Conservation (phyloP, 2,888 invertebrate genomes). For the Piscicola geometra region DNA sequence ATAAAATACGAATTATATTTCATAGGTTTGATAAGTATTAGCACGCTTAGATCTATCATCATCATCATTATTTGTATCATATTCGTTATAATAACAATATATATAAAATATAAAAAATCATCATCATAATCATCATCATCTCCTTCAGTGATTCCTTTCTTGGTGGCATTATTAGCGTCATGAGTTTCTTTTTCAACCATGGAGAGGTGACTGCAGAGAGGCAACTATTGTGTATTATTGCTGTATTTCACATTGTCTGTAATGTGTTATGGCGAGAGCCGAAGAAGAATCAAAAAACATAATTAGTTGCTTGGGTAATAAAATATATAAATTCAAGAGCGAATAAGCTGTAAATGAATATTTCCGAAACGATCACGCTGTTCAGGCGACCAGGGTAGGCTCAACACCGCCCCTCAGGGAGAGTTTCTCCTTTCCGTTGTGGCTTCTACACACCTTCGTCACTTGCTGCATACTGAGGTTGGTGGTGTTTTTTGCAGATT, state of each 20-base stretch:
- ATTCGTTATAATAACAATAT: background rate
- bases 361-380: background rate
- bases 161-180: constrained; percentile 69
- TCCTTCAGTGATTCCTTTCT: constrained; percentile 64
- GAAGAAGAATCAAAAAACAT: no score
- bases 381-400: constrained; percentile 67
- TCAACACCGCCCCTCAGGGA: constrained; percentile 81
- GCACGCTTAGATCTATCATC: no score
- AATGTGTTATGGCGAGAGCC: no score
- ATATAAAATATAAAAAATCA: background rate
- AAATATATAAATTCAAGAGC: no score
- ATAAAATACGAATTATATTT: no score
- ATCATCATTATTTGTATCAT: background rate
- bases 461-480: constrained; percentile 16
- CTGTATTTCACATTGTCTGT: no score
- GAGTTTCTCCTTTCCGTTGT: constrained; percentile 75
- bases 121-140: background rate
- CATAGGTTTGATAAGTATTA: no score
- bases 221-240: no score
- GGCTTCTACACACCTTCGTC: constrained; percentile 13
- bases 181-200: constrained; percentile 76
- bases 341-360: no score
- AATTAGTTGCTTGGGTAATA: no score
- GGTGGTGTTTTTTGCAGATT: no score
- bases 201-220: constrained; percentile 65